Percentiles rank a stretch among this genome's conserved stretches.
These are phyloP conservation scores for Pilophorus perplexus DNA, from an alignment of 2,888 invertebrate species.

Conservation along the genomic window DNA sequence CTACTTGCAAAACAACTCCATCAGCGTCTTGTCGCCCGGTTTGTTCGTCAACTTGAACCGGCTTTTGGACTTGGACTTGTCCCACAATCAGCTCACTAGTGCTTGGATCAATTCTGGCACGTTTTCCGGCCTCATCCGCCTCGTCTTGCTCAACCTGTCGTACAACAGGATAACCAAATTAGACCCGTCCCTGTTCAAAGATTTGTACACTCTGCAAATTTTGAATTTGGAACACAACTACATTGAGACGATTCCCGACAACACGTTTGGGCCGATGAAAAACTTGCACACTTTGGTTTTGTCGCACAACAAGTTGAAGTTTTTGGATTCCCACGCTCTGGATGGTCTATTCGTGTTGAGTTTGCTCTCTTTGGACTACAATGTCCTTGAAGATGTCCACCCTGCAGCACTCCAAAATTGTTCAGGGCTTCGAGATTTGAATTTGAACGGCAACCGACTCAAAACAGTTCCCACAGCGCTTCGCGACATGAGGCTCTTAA, in stretches of 20 bases:
- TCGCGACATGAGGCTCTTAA: slow-evolving; percentile 78
- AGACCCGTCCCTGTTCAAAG: slow-evolving; percentile 79
- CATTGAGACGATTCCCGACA: slow-evolving; percentile 77
- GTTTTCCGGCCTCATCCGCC: slow-evolving; percentile 81
- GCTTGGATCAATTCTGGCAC: slow-evolving; percentile 82
- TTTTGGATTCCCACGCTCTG: slow-evolving; percentile 79
- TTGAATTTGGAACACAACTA: slow-evolving; percentile 82
- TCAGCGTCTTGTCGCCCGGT: slow-evolving; percentile 79
- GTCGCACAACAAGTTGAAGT: slow-evolving; percentile 80
- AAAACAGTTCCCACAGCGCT: slow-evolving; percentile 77
- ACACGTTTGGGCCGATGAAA: slow-evolving; percentile 87
- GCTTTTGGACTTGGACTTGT: slow-evolving; percentile 76
- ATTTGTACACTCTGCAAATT: slow-evolving; percentile 80
- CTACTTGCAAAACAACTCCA: slow-evolving; percentile 86
- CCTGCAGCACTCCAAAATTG: slow-evolving; percentile 87
- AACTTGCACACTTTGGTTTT: slow-evolving; percentile 85
- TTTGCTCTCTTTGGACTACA: slow-evolving; percentile 80
- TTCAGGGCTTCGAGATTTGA: slow-evolving; percentile 84
- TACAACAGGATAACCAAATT: slow-evolving; percentile 78
- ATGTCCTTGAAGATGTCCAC: slow-evolving; percentile 77
- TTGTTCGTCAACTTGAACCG: slow-evolving; percentile 82
- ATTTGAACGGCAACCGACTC: slow-evolving; percentile 82
- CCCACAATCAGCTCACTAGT: slow-evolving; percentile 80
- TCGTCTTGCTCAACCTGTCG: slow-evolving; percentile 82
- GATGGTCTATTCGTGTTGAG: slow-evolving; percentile 86